These are phyloP conservation scores for Iguana delicatissima DNA, from an alignment of 2,797 vertebrate genomes.

Conservation along the genomic window DNA sequence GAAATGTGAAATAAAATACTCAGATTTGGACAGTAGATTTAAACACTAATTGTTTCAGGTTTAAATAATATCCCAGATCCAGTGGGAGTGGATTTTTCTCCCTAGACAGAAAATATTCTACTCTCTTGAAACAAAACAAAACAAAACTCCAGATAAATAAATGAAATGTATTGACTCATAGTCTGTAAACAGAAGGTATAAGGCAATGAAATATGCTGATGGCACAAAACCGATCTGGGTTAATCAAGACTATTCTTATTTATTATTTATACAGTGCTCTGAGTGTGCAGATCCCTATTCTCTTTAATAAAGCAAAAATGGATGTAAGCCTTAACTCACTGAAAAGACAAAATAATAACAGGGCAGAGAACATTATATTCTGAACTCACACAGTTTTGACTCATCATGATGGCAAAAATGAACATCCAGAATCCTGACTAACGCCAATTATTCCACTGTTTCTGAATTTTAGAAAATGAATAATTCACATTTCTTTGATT, in stretches of 20 bases:
- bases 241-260: constrained; percentile 12
- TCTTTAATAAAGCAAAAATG: constrained; percentile 8
- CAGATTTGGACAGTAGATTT: not conserved
- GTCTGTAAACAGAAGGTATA: constrained; percentile 3
- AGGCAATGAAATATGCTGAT: constrained; percentile 31
- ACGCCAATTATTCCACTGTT: not conserved
- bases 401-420: not conserved
- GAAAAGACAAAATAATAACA: constrained; percentile 5
- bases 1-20: not conserved
- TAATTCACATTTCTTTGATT: not conserved
- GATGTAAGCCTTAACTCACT: constrained; percentile 4
- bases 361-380: not conserved
- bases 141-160: constrained; percentile 3
- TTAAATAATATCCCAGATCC: not conserved
- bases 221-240: constrained; percentile 15
- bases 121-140: not conserved
- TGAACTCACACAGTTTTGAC: constrained; percentile 1
- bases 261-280: constrained; percentile 36
- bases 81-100: not conserved
- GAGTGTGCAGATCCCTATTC: not conserved
- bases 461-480: not conserved
- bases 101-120: not conserved
- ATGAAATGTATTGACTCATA: constrained; percentile 7
- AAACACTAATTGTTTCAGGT: not conserved
- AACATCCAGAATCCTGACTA: not conserved